Conservation (phyloP, 2,113 vertebrate species). For the Cynoglossus semilaevis region DNA sequence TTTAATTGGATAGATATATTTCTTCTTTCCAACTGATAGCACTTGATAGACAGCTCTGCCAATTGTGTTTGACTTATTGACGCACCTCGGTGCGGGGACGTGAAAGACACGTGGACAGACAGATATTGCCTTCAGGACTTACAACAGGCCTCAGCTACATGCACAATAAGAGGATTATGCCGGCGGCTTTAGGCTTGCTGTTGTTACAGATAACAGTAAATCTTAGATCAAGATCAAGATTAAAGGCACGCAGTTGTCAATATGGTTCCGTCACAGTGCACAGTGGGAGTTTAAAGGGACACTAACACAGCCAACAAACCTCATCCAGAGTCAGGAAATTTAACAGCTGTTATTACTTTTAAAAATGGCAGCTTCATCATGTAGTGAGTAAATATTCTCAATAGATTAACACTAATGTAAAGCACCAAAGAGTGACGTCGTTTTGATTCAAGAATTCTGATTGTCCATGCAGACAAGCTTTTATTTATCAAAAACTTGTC, state of each 20-base stretch:
- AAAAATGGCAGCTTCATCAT: too few species aligned
- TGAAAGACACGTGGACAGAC: neutral
- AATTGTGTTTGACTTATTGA: constrained; percentile 46
- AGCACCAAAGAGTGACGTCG: too few species aligned
- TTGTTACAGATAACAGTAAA: neutral
- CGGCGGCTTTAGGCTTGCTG: neutral
- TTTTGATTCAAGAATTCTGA: too few species aligned
- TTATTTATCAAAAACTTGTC: too few species aligned
- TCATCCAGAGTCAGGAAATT: too few species aligned
- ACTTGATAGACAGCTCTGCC: constrained; percentile 23
- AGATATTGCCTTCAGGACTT: neutral
- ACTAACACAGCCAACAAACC: too few species aligned
- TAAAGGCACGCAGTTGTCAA: neutral
- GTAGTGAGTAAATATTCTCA: too few species aligned
- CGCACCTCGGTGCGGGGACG: constrained; percentile 26
- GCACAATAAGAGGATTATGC: neutral
- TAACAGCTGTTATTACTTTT: too few species aligned
- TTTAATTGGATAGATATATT: too few species aligned
- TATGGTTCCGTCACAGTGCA: neutral
- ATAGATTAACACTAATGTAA: too few species aligned
- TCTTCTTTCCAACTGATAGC: constrained; percentile 32
- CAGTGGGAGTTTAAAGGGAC: too few species aligned
- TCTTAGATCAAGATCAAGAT: neutral
- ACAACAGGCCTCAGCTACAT: constrained; percentile 1
- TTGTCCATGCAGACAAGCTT: too few species aligned